Evolutionary conservation across 2,113 vertebrate species (phyloP).

Genomic region (Dasyornis broadbenti): DNA sequence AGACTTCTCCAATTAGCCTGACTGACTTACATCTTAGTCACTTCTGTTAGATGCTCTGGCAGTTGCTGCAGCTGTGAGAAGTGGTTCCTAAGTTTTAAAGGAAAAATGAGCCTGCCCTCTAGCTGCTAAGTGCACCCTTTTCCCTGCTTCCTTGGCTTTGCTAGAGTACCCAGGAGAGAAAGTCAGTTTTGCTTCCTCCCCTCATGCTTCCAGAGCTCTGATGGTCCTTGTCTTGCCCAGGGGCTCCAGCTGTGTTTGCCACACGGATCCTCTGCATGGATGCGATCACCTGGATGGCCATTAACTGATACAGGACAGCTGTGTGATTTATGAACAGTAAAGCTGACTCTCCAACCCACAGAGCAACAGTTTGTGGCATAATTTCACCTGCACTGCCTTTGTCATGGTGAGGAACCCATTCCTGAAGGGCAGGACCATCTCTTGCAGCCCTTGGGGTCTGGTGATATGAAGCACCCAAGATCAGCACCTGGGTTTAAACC

Average conservation of each 20-base stretch:
- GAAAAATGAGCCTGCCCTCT: conserved; percentile 52
- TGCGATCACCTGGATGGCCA: too few relatives aligned
- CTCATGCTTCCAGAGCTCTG: not conserved
- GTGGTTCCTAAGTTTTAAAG: not conserved
- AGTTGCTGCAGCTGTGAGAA: not conserved
- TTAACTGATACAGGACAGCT: not conserved
- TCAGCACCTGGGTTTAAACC: not conserved
- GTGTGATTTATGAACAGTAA: accelerated
- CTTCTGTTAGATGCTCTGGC: not conserved
- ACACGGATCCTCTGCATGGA: accelerated
- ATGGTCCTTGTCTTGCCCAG: not conserved
- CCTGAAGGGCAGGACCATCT: not conserved
- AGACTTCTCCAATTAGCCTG: not conserved
- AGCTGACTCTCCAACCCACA: not conserved
- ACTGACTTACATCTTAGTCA: not conserved
- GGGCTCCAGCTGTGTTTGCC: not conserved
- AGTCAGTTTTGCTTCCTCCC: not conserved
- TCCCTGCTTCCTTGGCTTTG: not conserved
- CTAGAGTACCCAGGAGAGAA: not conserved
- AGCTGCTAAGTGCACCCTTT: not conserved
- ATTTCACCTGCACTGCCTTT: not conserved
- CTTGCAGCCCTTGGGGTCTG: accelerated
- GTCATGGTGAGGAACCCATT: not conserved
- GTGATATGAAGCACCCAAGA: not conserved
- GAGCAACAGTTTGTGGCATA: not conserved